Base-by-base conservation (phyloP, 2,888 invertebrate genomes). In the Clusia tigrina region DNA sequence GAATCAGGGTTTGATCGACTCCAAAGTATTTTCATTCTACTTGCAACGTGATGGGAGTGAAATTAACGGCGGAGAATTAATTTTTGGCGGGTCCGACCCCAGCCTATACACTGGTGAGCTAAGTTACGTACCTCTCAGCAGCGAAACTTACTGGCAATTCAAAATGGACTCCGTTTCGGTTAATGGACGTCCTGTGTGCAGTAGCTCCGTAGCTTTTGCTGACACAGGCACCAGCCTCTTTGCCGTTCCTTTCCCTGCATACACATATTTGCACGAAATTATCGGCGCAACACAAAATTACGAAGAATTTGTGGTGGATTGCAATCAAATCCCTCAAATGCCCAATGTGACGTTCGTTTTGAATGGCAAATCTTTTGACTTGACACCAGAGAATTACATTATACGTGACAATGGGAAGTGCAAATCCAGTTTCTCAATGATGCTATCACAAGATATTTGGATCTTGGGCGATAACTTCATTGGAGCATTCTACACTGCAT, bases 61-160 rank as follows among this genome's bases (percentile, higher is more conserved):
- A 54, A 71, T 86, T 54, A 78, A 86, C 69, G 95, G 95, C 72
- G 95, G 95, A 58, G 94, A 95, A 87, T 86, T 95, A 65, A 89
- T 95, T 76, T 89, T 95, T 70, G 98, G 98, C 73, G 98, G 97
- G 26, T 93, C 93, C 24, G 98, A 99, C 87, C 89, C 93, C 0
- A 86, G 88, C 64, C 91, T 95, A 82, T 98, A 95, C 85, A 85
- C 85, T 60, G 96, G 79, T 10, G 61, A 61, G 10, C 65, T 78
- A 10, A 79, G 75, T 51, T 96, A 96, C 84, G 87, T 94, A 68
- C 89, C 92, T 5, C 92, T 99, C 1, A 87, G 89, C 70, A 87
- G 88, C 69, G 86, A 93, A 85, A 92, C 92, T 63, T 99, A 98
- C 85, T 99, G 98, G 98, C 96, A 98, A 86, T 95, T 99, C 86